Conservation (phyloP, 2,113 vertebrate genomes). For the Pionites leucogaster region DNA sequence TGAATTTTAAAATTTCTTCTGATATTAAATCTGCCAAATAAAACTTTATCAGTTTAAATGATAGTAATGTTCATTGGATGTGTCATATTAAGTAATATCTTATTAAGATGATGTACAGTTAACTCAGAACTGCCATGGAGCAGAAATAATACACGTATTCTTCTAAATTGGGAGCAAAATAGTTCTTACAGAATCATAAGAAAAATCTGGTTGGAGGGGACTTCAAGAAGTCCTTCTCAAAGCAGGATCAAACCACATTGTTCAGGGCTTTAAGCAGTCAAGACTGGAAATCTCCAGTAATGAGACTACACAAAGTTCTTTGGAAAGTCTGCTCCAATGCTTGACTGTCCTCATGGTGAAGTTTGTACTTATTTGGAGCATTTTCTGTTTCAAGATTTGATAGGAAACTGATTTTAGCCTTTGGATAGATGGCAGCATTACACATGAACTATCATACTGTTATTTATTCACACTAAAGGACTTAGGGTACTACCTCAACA, state of each 20-base stretch:
- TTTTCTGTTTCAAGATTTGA: neutral
- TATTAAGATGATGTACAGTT: neutral
- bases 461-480: neutral
- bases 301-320: neutral
- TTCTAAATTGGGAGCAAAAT: neutral
- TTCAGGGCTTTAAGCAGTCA: neutral
- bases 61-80: neutral
- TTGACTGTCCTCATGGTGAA: neutral
- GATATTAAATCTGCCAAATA: neutral
- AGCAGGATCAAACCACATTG: neutral
- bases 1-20: neutral
- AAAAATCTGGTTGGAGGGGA: neutral
- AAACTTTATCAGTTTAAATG: neutral
- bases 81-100: neutral
- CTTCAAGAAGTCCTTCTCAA: neutral
- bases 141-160: neutral
- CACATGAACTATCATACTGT: neutral
- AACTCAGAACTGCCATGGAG: neutral
- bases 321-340: neutral
- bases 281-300: neutral
- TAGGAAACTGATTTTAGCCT: neutral
- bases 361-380: neutral
- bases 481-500: neutral
- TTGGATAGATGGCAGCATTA: neutral
- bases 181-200: neutral